A percentile compares a stretch with the other conserved stretches of the same genome.
Conservation (phyloP, 2,113 vertebrate genomes). For the Alethe diademata region DNA sequence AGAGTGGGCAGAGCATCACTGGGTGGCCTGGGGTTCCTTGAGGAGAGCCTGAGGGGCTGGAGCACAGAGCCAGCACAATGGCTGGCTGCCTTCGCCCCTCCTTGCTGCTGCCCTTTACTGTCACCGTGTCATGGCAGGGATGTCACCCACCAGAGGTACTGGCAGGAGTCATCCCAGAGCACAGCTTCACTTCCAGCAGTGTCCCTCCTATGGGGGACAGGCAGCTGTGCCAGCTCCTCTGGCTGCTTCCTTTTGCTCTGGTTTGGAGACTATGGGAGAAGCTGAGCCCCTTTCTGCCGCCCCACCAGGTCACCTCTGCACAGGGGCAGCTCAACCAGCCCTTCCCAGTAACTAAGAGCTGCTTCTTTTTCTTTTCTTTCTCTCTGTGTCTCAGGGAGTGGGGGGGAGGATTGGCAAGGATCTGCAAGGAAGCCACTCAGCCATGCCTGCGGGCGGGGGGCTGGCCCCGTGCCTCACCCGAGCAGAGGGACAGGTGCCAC, state of each 20-base stretch:
- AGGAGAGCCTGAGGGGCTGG: not conserved
- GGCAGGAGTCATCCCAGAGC: not conserved
- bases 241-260: not conserved
- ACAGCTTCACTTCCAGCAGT: not conserved
- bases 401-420: not conserved
- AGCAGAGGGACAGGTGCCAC: not conserved
- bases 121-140: rapidly evolving
- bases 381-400: not conserved
- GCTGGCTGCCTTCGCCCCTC: not conserved
- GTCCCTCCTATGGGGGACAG: not conserved
- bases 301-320: not conserved
- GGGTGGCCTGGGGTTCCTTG: not conserved
- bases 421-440: not conserved
- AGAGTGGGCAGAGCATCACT: not conserved
- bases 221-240: not conserved
- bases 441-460: rapidly evolving
- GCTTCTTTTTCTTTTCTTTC: constrained; percentile 60
- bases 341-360: not conserved
- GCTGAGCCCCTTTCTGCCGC: not conserved
- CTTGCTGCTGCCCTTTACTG: not conserved
- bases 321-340: not conserved
- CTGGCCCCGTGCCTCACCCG: not conserved
- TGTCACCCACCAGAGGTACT: not conserved
- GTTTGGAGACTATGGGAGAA: not conserved
- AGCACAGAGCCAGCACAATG: not conserved